Percentiles rank a stretch among this genome's conserved stretches.
Conservation (phyloP, 2,888 invertebrate species). For the Eilema griseolum region DNA sequence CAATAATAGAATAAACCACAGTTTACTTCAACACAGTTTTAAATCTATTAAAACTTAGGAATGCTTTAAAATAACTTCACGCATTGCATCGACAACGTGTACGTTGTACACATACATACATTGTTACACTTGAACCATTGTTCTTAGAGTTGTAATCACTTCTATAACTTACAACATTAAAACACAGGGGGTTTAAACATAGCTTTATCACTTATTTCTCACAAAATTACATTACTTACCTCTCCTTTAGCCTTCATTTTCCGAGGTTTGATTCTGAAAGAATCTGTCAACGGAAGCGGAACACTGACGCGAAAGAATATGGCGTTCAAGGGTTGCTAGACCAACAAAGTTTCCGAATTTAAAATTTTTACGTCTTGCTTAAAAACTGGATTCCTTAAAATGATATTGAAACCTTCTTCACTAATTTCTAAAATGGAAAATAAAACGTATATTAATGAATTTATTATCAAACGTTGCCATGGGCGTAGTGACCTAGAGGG, state of each 20-base stretch:
- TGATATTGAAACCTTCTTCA: no score
- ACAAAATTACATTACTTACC: conserved; percentile 82
- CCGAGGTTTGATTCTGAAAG: conserved; percentile 80
- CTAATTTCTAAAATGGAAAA: no score
- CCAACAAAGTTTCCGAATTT: no score
- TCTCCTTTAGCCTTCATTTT: conserved; percentile 96
- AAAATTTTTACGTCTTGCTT: not conserved
- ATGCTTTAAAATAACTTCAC: conserved; percentile 25
- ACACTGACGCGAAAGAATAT: conserved; percentile 67
- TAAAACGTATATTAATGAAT: no score
- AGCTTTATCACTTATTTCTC: conserved; percentile 39
- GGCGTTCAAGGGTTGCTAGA: conserved; percentile 38
- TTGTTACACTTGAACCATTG: conserved; percentile 30
- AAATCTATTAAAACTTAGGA: not conserved
- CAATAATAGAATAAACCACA: not conserved
- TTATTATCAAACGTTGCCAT: no score
- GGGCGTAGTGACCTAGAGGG: no score
- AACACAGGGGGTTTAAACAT: not conserved
- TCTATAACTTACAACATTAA: conserved; percentile 9
- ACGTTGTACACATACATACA: conserved; percentile 41
- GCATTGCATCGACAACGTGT: conserved; percentile 76
- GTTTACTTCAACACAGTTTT: not conserved
- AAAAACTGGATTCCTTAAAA: no score
- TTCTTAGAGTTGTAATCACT: conserved; percentile 22
- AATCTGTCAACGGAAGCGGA: conserved; percentile 84